phyloP scores from a whole-genome alignment of 2,888 invertebrate species.

The Mylabris sibirica region DNA sequence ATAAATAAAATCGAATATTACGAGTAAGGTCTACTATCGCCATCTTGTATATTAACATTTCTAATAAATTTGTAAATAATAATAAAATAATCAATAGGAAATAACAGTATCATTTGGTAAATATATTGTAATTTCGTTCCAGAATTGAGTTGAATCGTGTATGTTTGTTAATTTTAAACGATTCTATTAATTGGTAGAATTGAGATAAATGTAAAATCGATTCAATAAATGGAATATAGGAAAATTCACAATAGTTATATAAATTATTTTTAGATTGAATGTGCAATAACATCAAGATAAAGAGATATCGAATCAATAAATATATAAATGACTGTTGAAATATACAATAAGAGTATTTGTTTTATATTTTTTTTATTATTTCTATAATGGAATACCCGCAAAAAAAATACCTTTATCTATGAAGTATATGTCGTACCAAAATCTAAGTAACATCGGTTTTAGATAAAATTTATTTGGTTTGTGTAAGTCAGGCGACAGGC shows the following conservation, averaged over 20 bases:
- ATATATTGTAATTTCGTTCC: background rate
- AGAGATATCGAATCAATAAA: too few relatives aligned
- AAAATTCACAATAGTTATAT: background rate
- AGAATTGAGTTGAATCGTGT: background rate
- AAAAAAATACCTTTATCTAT: too few relatives aligned
- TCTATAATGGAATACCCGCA: too few relatives aligned
- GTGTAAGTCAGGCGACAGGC: too few relatives aligned
- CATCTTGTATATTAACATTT: constrained; percentile 1
- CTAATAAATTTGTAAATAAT: background rate
- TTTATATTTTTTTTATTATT: too few relatives aligned
- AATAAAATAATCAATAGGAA: background rate
- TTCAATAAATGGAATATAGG: too few relatives aligned
- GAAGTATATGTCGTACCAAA: too few relatives aligned
- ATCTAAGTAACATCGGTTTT: too few relatives aligned
- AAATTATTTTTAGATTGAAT: background rate
- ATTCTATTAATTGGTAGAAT: background rate
- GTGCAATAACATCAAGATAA: background rate
- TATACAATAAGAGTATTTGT: too few relatives aligned
- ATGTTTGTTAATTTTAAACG: background rate
- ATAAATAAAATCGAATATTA: background rate
- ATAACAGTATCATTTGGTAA: background rate
- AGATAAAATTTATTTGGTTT: too few relatives aligned
- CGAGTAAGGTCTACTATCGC: background rate
- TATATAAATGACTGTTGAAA: too few relatives aligned
- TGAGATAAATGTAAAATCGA: background rate